These are phyloP conservation scores for Torymus texanus DNA, from an alignment of 2,888 invertebrate species.

Conservation along the genomic window DNA sequence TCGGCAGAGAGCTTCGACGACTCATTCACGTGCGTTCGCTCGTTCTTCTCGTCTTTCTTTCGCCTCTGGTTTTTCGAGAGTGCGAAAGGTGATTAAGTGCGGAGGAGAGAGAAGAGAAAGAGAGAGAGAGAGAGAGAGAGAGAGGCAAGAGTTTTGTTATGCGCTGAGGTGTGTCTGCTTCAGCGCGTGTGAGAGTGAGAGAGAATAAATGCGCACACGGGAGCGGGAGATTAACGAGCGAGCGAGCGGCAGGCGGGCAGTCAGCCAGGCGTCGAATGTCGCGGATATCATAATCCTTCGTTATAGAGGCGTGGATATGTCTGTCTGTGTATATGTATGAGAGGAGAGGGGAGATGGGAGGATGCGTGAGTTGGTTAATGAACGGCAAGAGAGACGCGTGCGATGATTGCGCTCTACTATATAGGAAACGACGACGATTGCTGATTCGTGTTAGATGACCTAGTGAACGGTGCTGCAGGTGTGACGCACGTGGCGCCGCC, in stretches of 20 bases:
- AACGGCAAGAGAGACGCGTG: too few relatives aligned
- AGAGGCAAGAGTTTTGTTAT: constrained; percentile 14
- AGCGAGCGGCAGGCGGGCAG: background rate
- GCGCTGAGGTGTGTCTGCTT: background rate
- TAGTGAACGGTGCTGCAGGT: too few relatives aligned
- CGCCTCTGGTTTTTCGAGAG: constrained; percentile 21
- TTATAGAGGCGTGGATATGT: background rate
- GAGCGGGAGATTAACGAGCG: constrained; percentile 31
- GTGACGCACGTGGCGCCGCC: too few relatives aligned
- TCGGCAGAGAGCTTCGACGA: constrained; percentile 18
- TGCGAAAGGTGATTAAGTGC: constrained; percentile 26
- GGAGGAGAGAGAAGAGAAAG: background rate
- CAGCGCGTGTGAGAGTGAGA: background rate
- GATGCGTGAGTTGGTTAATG: too few relatives aligned
- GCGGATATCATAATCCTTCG: constrained; percentile 34
- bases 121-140: too few relatives aligned
- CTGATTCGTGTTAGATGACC: too few relatives aligned
- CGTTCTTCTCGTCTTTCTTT: constrained; percentile 16
- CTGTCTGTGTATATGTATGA: too few relatives aligned
- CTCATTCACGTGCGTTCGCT: constrained; percentile 14
- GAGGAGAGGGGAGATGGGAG: too few relatives aligned
- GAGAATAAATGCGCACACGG: background rate
- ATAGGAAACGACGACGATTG: too few relatives aligned
- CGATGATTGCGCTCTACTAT: too few relatives aligned
- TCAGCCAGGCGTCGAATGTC: constrained; percentile 29